Percentiles rank a stretch among this genome's conserved stretches.
Conservation (phyloP, 2,113 vertebrate species). For the Myiopsitta monachus region DNA sequence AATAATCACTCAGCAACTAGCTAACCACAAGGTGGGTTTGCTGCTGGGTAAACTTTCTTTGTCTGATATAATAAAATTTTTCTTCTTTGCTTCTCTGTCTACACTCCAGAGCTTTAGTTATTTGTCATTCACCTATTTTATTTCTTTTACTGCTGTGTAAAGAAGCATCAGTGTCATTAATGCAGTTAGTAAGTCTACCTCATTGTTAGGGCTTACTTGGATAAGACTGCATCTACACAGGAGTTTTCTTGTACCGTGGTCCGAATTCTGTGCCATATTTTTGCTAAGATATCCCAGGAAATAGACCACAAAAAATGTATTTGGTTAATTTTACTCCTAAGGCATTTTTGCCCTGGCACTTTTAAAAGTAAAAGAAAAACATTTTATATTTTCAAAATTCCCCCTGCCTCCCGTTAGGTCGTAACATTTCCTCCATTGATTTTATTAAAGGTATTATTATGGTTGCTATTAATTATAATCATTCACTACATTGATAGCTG, state of each 20-base stretch:
- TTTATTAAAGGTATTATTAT: not conserved
- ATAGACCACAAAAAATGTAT: not conserved
- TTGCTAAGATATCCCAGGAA: not conserved
- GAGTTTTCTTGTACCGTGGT: not conserved
- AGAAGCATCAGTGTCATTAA: not conserved
- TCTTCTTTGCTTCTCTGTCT: not conserved
- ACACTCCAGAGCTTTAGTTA: not conserved
- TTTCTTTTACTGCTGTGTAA: not conserved
- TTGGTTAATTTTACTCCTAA: not conserved
- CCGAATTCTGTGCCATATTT: not conserved
- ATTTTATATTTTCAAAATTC: not conserved
- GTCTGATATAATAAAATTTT: not conserved
- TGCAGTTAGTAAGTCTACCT: not conserved
- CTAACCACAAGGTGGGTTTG: constrained; percentile 88
- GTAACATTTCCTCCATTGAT: not conserved
- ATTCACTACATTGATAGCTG: not conserved
- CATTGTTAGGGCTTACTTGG: not conserved
- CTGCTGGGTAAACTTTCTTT: not conserved
- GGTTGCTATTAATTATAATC: not conserved
- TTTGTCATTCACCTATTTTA: not conserved
- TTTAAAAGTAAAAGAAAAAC: not conserved
- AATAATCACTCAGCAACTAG: constrained; percentile 90
- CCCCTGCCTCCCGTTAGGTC: not conserved
- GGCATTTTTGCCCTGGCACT: not conserved
- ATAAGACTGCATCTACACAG: not conserved